Conservation (phyloP, 1,140 invertebrate species). For the Lepidurus couesii region DNA sequence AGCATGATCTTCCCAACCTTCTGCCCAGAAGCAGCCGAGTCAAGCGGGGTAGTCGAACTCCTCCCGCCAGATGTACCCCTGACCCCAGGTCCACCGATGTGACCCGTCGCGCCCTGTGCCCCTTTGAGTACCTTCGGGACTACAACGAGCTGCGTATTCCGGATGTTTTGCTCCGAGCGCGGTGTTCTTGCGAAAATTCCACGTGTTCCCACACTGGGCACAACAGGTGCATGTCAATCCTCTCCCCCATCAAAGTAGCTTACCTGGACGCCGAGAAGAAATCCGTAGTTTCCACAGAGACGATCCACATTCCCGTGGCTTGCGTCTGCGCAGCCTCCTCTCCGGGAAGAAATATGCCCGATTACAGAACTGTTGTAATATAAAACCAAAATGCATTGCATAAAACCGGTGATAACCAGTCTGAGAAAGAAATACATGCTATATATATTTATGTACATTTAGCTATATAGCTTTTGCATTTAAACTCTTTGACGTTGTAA, state of each 20-base stretch:
- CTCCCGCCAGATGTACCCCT: conserved; percentile 6
- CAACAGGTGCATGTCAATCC: conserved; percentile 22
- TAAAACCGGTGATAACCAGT: not conserved
- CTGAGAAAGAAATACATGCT: not conserved
- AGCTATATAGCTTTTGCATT: no score
- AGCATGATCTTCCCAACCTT: no score
- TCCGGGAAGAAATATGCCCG: conserved; percentile 27
- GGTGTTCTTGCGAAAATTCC: conserved; percentile 28
- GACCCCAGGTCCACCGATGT: conserved; percentile 26
- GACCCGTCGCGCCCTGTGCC: conserved; percentile 23
- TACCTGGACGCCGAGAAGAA: conserved; percentile 27
- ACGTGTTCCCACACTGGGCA: conserved; percentile 25
- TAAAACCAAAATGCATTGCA: not conserved
- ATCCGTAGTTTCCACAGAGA: conserved; percentile 28
- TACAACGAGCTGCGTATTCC: conserved; percentile 28
- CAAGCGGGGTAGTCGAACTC: not conserved
- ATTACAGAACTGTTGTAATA: conserved; percentile 23
- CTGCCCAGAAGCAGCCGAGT: not conserved
- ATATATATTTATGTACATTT: not conserved
- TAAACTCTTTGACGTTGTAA: no score
- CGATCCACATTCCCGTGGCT: conserved; percentile 30
- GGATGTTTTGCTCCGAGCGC: conserved; percentile 22
- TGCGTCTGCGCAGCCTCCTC: conserved; percentile 31
- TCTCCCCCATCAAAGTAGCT: conserved; percentile 29
- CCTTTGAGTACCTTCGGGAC: conserved; percentile 27